Percentiles rank a stretch among this genome's conserved stretches.
Evolutionary conservation across 2,113 vertebrate species (phyloP).

Genomic region (Trachemys scripta): DNA sequence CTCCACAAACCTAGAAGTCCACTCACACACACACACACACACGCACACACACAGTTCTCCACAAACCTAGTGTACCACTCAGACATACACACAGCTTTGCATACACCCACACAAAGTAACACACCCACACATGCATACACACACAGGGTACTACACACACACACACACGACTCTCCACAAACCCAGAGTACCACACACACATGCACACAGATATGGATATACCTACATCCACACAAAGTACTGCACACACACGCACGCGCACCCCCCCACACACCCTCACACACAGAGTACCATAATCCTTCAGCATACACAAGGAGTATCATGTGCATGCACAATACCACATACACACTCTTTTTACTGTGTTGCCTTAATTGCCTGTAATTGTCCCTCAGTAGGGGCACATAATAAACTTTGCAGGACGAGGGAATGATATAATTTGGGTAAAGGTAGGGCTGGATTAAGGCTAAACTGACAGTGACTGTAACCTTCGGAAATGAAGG

Average conservation of each 20-base stretch:
- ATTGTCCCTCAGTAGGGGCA: not conserved
- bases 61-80: no score
- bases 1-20: not conserved
- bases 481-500: constrained; percentile 63
- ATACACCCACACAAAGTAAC: no score
- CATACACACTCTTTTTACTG: accelerated
- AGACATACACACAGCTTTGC: no score
- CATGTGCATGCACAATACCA: accelerated
- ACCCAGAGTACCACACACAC: not conserved
- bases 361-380: not conserved
- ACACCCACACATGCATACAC: no score
- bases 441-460: constrained; percentile 44
- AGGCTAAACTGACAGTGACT: constrained; percentile 28
- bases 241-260: not conserved
- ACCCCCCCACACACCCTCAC: not conserved
- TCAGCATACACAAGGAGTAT: not conserved
- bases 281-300: not conserved
- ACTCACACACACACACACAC: not conserved
- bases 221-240: not conserved
- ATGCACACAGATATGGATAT: not conserved
- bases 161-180: not conserved
- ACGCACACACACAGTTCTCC: no score
- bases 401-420: accelerated
- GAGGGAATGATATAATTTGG: not conserved
- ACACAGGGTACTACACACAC: no score